phyloP scores from a whole-genome alignment of 2,888 invertebrate genomes.

The Herminia tarsipennalis region DNA sequence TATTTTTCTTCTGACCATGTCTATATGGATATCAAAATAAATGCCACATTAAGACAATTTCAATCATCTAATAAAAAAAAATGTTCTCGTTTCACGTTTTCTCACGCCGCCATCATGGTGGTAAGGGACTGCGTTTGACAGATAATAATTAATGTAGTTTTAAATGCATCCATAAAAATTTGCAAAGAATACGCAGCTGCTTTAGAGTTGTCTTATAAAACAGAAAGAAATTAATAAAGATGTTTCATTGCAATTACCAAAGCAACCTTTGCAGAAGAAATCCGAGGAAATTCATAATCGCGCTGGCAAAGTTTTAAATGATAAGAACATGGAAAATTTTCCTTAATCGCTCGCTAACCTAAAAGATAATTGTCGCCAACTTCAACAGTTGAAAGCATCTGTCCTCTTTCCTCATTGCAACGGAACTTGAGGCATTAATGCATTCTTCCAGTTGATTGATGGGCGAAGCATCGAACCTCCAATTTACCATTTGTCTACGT shows the following conservation, averaged over 20 bases:
- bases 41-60: too few species aligned
- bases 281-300: slow-evolving; percentile 24
- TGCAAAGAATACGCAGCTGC: too few species aligned
- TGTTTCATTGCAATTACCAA: background rate
- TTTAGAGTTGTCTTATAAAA: too few species aligned
- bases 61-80: too few species aligned
- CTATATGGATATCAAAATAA: too few species aligned
- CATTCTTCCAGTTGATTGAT: slow-evolving; percentile 61
- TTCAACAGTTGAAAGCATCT: slow-evolving; percentile 64
- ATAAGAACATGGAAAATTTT: slow-evolving; percentile 28
- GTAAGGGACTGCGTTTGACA: too few species aligned
- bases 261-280: slow-evolving; percentile 5
- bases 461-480: slow-evolving; percentile 40
- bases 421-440: slow-evolving; percentile 48
- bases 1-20: too few species aligned
- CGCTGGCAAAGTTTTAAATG: slow-evolving; percentile 24
- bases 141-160: too few species aligned
- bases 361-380: slow-evolving; percentile 59
- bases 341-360: slow-evolving; percentile 46
- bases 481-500: slow-evolving; percentile 55
- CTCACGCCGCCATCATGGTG: too few species aligned
- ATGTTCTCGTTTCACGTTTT: too few species aligned
- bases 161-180: too few species aligned
- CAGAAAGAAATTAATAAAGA: too few species aligned
- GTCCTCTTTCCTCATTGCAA: slow-evolving; percentile 50